These are phyloP conservation scores for Ceyx margarethae DNA, from an alignment of 2,113 vertebrate species.

Conservation along the genomic window DNA sequence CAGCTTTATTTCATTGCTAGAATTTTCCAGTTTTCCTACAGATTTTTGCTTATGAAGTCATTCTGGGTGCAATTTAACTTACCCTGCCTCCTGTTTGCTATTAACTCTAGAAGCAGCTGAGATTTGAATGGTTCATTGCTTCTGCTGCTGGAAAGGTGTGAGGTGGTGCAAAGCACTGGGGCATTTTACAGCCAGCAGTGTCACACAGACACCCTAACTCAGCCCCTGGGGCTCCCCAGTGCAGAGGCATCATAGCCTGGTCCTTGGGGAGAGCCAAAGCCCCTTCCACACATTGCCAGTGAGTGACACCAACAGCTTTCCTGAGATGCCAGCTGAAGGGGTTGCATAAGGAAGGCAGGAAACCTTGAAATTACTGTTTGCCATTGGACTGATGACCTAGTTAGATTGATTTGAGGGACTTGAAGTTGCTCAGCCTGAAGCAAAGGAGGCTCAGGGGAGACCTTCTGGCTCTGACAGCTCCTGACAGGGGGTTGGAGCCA, in stretches of 20 bases:
- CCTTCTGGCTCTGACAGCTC: too few species aligned
- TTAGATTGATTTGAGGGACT: not conserved
- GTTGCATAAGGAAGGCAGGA: not conserved
- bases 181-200: not conserved
- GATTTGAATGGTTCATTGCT: not conserved
- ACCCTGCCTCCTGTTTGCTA: not conserved
- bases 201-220: not conserved
- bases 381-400: not conserved
- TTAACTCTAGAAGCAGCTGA: not conserved
- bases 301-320: not conserved
- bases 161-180: not conserved
- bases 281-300: not conserved
- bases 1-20: not conserved
- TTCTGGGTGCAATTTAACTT: slow-evolving; percentile 17
- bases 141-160: not conserved
- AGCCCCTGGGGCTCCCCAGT: not conserved
- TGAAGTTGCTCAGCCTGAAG: not conserved
- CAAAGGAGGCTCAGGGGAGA: too few species aligned
- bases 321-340: not conserved
- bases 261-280: not conserved
- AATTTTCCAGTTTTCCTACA: not conserved
- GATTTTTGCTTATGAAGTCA: not conserved
- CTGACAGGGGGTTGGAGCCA: too few species aligned
- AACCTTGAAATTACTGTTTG: not conserved
- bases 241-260: not conserved